Percentiles rank a stretch among this genome's conserved stretches.
phyloP scores from a whole-genome alignment of 2,113 vertebrate genomes.

The Emydura subglobosa region DNA sequence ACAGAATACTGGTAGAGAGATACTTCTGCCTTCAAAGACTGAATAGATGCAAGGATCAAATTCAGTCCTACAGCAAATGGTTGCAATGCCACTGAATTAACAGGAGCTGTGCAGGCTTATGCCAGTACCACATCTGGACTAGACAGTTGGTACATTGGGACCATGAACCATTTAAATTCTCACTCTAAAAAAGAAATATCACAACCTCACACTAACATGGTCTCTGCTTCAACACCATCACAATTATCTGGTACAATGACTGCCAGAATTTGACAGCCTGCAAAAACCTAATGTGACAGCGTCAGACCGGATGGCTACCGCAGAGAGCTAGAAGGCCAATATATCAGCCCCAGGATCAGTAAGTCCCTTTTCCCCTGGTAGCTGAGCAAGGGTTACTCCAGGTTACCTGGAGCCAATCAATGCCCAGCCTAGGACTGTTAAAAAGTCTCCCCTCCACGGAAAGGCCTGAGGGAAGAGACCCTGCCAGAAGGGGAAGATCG shows the following conservation, averaged over 20 bases:
- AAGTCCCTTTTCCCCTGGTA: no score
- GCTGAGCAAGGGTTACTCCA: no score
- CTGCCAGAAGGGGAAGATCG: no score
- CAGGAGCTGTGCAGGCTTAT: accelerated
- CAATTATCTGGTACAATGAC: not conserved
- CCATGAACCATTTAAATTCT: not conserved
- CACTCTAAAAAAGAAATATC: not conserved
- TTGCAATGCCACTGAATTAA: not conserved
- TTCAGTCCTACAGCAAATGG: not conserved
- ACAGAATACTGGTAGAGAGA: not conserved
- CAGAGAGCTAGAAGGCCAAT: no score
- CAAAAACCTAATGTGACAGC: constrained; percentile 20
- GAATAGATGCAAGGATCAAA: not conserved
- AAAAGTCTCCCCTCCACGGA: no score
- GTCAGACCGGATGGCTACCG: no score
- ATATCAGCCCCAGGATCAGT: no score
- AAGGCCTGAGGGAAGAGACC: no score
- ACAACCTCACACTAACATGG: not conserved
- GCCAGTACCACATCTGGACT: not conserved
- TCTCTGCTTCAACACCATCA: not conserved
- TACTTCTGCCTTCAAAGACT: not conserved
- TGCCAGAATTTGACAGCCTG: not conserved
- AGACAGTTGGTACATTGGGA: not conserved
- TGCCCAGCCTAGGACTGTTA: no score
- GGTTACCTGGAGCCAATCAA: no score